Evolutionary conservation across 2,113 vertebrate species (phyloP).

Genomic region (Spermophilus dauricus): DNA sequence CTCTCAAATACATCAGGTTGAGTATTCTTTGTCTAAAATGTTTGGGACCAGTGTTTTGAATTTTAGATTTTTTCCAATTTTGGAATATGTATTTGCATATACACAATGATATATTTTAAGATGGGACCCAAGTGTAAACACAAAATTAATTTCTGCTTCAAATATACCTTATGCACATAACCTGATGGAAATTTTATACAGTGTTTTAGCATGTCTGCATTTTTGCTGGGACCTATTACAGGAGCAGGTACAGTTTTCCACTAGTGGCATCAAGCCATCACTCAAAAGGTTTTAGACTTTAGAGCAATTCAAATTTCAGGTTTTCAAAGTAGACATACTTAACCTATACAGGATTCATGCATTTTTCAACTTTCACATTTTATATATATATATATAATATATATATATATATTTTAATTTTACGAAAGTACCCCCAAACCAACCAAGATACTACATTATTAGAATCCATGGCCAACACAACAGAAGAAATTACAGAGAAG

Average conservation of each 20-base stretch:
- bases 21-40: neutral
- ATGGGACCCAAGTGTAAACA: neutral
- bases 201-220: neutral
- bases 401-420: neutral
- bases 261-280: neutral
- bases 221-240: neutral
- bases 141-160: neutral
- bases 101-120: neutral
- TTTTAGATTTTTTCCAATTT: neutral
- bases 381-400: too few species aligned
- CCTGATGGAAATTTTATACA: neutral
- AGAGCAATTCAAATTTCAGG: neutral
- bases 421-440: too few species aligned
- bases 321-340: neutral
- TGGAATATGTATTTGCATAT: neutral
- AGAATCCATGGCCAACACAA: too few species aligned
- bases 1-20: neutral
- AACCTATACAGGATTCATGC: neutral
- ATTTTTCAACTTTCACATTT: neutral
- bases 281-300: neutral
- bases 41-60: neutral
- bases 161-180: neutral
- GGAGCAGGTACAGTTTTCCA: neutral
- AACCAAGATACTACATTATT: too few species aligned
- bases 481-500: too few species aligned